phyloP scores from a whole-genome alignment of 2,113 vertebrate species.

The Actinemys pallida region DNA sequence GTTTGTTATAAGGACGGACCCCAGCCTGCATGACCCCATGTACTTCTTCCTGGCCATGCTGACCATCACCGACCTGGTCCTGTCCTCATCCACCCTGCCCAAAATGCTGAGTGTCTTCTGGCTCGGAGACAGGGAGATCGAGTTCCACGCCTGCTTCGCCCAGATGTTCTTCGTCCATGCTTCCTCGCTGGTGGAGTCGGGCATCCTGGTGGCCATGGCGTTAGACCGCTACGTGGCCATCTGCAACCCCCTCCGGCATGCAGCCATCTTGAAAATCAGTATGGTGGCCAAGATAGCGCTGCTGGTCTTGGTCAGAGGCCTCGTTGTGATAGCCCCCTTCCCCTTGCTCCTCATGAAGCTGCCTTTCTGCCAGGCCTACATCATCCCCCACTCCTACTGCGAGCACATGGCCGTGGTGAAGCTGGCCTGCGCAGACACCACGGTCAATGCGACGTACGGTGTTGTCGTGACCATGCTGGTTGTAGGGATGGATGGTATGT shows the following conservation, averaged over 20 bases:
- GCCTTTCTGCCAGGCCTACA: background rate
- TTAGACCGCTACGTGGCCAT: slow-evolving; percentile 48
- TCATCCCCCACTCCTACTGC: slow-evolving; percentile 59
- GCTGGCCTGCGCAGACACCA: slow-evolving; percentile 45
- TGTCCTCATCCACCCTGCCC: slow-evolving; percentile 64
- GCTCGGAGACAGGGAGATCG: slow-evolving; percentile 50
- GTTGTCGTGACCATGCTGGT: slow-evolving; percentile 35
- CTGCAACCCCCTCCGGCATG: background rate
- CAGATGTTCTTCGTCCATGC: slow-evolving; percentile 56
- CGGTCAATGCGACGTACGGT: slow-evolving; percentile 43
- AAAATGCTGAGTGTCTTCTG: slow-evolving; percentile 64
- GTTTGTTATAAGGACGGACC: slow-evolving; percentile 35
- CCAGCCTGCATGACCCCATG: slow-evolving; percentile 58
- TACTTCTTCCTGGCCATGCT: background rate
- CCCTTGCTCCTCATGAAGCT: slow-evolving; percentile 20
- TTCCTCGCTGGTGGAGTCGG: slow-evolving; percentile 38
- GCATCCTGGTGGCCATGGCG: slow-evolving; percentile 39
- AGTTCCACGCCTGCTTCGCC: slow-evolving; percentile 40
- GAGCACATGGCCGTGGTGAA: slow-evolving; percentile 64
- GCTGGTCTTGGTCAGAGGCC: slow-evolving; percentile 9
- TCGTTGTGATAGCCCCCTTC: slow-evolving; percentile 17
- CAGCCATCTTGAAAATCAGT: slow-evolving; percentile 17
- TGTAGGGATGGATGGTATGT: slow-evolving; percentile 32
- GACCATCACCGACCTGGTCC: slow-evolving; percentile 46
- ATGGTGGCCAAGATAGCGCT: slow-evolving; percentile 36